Base-by-base conservation (phyloP, 2,797 vertebrate species). In the Coendou prehensilis region DNA sequence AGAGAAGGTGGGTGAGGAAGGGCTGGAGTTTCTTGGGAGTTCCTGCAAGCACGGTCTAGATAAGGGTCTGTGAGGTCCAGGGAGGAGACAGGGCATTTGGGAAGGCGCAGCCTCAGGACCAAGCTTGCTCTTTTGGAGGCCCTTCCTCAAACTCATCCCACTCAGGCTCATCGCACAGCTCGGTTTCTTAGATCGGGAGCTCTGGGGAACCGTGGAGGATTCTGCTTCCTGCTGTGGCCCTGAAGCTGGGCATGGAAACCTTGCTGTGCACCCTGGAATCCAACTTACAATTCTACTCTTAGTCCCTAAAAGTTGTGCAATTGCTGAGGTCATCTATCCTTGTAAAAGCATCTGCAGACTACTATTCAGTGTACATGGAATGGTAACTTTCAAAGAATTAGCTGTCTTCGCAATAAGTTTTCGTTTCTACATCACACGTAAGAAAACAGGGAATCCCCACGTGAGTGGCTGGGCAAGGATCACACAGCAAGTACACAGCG, bases 221-320 rank as follows among this genome's bases (percentile, higher is more conserved):
- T 22, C 17, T 6, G 45, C 18, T 64, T 15, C n/a, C 2, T 23
- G 20, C 15, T 11, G 41, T 1, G 17, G 22, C 6, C 59, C 47
- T 88, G 28, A 7, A 15, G 9, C 64, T 47, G 18, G 18, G 23
- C 20, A 3, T 50, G 22, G 30, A 56, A 52, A 57, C 15, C 17
- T 73, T 37, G 37, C 69, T 22, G 9, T 22, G n/a, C 22, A 26
- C 22, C 7, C 23, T 90, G 50, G 52, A 89, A 50, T 83, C 20
- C 15, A 45, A 47, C 26, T 94, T 91, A 57, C 41, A 87, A 33
- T 76, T 20, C 69, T 91, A 23, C 81, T 88, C 91, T 91, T 56
- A n/a, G 33, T 45, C 23, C 37, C 33, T 64, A 30, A 79, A 79
- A 50, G 18, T n/a, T 56, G 15, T 23, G 26, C 7, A 5, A 30